A percentile compares a stretch with the other conserved stretches of the same genome.
Evolutionary conservation across 2,113 vertebrate genomes (phyloP).

Genomic region (Pachycephala philippinensis): DNA sequence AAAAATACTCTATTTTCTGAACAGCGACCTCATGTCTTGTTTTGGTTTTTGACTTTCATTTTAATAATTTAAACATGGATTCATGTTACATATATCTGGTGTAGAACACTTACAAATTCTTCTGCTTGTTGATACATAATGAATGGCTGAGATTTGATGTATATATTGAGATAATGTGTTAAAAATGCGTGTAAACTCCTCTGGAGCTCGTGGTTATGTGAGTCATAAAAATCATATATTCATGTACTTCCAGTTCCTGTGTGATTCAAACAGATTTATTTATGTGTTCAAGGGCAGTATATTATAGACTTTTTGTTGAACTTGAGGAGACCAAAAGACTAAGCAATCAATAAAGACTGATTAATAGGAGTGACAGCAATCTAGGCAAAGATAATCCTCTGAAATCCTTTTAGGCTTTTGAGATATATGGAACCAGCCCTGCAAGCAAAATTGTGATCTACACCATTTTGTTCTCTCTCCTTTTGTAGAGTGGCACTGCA

Average conservation of each 20-base stretch:
- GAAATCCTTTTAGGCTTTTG: slow-evolving; percentile 82
- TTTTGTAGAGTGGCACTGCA: background rate
- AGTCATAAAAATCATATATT: background rate
- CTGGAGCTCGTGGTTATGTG: background rate
- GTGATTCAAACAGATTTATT: slow-evolving; percentile 11
- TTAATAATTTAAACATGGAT: background rate
- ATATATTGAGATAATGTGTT: background rate
- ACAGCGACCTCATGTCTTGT: background rate
- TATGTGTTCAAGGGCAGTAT: slow-evolving; percentile 27
- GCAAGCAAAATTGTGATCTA: slow-evolving; percentile 34
- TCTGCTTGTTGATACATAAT: background rate
- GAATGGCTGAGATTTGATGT: background rate
- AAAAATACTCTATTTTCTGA: background rate
- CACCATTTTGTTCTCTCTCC: background rate
- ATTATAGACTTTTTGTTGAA: slow-evolving; percentile 70
- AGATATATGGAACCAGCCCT: slow-evolving; percentile 14
- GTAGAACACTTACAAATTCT: background rate
- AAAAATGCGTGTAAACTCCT: background rate
- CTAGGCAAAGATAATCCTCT: slow-evolving; percentile 81
- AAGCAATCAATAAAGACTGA: slow-evolving; percentile 86
- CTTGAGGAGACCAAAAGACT: slow-evolving; percentile 79
- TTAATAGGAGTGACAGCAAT: slow-evolving; percentile 86
- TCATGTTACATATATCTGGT: background rate
- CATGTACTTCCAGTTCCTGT: background rate
- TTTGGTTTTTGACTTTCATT: background rate